A percentile compares a stretch with the other conserved stretches of the same genome.
Conservation (phyloP, 2,888 invertebrate species). For the Pegoplata infirma region DNA sequence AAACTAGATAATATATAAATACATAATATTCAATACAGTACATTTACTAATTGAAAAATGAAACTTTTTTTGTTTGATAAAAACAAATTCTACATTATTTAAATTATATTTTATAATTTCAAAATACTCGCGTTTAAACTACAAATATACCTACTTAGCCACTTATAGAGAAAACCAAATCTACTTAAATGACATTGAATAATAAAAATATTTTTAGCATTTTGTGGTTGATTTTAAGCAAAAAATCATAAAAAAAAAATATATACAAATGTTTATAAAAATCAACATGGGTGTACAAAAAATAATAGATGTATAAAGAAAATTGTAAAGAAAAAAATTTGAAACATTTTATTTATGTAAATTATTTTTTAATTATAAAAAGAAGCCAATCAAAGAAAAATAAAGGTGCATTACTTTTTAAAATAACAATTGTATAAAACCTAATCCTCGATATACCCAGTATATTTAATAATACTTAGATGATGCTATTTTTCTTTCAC, state of each 20-base stretch:
- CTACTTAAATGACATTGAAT: conserved; percentile 37
- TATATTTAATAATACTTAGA: too few species aligned
- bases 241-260: conserved; percentile 1
- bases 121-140: neutral
- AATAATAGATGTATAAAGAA: neutral
- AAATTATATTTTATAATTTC: neutral
- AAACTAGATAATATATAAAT: too few species aligned
- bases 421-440: too few species aligned
- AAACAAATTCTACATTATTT: neutral
- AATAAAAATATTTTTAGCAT: conserved; percentile 43
- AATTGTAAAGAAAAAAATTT: neutral
- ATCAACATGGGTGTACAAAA: conserved; percentile 6
- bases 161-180: neutral
- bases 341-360: neutral
- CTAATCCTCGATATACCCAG: too few species aligned
- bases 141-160: neutral
- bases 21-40: neutral
- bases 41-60: neutral
- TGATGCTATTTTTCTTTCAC: too few species aligned
- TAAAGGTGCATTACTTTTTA: too few species aligned
- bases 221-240: conserved; percentile 22
- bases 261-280: conserved; percentile 20
- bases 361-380: neutral
- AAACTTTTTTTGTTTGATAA: too few species aligned
- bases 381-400: too few species aligned